Conservation (phyloP, 2,888 invertebrate species). For the Drosophila affinis region DNA sequence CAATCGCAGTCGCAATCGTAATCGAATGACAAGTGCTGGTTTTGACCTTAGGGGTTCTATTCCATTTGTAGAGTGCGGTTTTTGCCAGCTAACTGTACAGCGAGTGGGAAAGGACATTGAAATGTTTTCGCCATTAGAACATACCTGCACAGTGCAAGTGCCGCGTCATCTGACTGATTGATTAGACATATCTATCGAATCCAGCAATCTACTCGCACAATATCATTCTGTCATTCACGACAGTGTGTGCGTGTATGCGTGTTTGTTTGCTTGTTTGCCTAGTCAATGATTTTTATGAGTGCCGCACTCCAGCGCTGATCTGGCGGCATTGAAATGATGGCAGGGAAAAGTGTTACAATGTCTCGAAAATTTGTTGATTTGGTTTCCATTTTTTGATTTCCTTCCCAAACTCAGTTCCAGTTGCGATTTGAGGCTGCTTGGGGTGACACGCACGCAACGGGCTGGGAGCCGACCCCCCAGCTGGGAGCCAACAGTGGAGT, state of each 20-base stretch:
- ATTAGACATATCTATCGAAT: constrained; percentile 57
- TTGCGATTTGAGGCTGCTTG: constrained; percentile 49
- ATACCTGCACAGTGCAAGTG: constrained; percentile 25
- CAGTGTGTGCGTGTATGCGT: neutral
- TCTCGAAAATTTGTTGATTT: constrained; percentile 33
- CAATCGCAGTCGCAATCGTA: constrained; percentile 17
- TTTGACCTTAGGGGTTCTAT: constrained; percentile 58
- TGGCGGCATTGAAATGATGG: constrained; percentile 57
- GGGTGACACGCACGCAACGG: constrained; percentile 43
- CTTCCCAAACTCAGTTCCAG: constrained; percentile 42
- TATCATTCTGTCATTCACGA: constrained; percentile 13
- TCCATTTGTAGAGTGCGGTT: constrained; percentile 39
- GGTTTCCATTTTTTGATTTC: constrained; percentile 1
- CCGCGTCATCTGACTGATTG: constrained; percentile 66
- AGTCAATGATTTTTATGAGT: constrained; percentile 55
- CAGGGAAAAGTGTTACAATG: constrained; percentile 63
- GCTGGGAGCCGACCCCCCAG: neutral
- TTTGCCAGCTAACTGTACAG: constrained; percentile 59
- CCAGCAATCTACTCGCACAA: neutral
- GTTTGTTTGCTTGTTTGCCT: constrained; percentile 31
- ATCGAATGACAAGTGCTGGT: constrained; percentile 60
- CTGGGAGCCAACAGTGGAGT: neutral
- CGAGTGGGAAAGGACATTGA: constrained; percentile 69
- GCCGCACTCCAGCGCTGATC: constrained; percentile 35
- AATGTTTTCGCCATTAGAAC: constrained; percentile 64